A percentile compares a stretch with the other conserved stretches of the same genome.
These are phyloP conservation scores for Cuculus canorus DNA, from an alignment of 2,797 vertebrate species.

Conservation along the genomic window DNA sequence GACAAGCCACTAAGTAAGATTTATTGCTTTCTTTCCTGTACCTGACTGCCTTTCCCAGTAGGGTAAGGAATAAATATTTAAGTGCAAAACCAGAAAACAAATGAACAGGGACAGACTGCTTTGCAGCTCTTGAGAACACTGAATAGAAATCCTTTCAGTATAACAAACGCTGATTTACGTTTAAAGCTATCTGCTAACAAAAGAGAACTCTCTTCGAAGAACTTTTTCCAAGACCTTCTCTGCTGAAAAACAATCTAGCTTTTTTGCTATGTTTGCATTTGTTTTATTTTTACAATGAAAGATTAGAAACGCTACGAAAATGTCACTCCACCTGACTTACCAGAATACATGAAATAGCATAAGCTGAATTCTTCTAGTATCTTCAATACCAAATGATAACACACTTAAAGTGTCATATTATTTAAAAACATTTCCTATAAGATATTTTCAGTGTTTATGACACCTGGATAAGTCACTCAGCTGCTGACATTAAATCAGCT, in stretches of 20 bases:
- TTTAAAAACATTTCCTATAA: background rate
- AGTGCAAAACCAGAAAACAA: constrained; percentile 55
- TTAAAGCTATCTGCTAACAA: constrained; percentile 41
- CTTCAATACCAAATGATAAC: background rate
- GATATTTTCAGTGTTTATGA: background rate
- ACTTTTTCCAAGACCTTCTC: constrained; percentile 12
- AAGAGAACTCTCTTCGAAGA: constrained; percentile 34
- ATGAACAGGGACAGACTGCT: constrained; percentile 39
- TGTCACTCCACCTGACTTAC: background rate
- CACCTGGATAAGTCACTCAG: background rate
- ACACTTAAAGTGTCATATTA: background rate
- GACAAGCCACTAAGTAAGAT: constrained; percentile 73
- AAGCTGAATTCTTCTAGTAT: background rate
- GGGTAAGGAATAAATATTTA: constrained; percentile 57
- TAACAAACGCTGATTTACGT: constrained; percentile 32
- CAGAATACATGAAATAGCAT: accelerated
- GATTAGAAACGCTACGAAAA: background rate
- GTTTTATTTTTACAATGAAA: background rate
- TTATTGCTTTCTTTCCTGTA: constrained; percentile 64
- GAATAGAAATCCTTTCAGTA: constrained; percentile 38
- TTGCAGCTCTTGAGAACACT: constrained; percentile 19
- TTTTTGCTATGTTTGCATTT: background rate
- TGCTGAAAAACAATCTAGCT: constrained; percentile 11
- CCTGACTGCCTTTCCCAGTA: constrained; percentile 61
- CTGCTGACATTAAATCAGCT: background rate